Conservation (phyloP, 2,888 invertebrate species). For the Orchesella flavescens region DNA sequence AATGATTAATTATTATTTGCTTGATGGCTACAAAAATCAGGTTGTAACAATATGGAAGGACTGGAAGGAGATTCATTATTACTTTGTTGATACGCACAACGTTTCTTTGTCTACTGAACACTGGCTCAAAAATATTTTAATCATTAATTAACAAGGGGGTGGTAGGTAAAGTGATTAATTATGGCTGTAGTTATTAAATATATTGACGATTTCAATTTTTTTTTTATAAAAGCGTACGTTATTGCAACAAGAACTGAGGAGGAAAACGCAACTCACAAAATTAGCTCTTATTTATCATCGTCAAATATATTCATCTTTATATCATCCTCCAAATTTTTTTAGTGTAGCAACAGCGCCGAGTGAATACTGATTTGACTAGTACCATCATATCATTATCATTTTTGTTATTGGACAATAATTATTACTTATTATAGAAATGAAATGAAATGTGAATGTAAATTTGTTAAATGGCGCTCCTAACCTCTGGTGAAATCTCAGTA, state of each 20-base stretch:
- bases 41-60: conserved; percentile 27
- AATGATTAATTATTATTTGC: too few species aligned
- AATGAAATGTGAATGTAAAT: background rate
- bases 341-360: background rate
- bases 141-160: background rate
- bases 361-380: conserved; percentile 55
- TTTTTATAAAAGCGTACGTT: background rate
- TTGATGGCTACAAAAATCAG: too few species aligned
- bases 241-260: background rate
- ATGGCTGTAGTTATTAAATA: background rate
- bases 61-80: conserved; percentile 43
- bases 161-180: background rate
- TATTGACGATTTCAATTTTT: conserved; percentile 7
- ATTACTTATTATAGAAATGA: background rate
- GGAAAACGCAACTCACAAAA: background rate
- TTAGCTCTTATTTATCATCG: conserved; percentile 9
- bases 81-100: background rate
- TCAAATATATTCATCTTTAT: conserved; percentile 10
- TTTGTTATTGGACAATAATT: background rate
- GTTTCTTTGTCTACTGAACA: background rate
- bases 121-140: background rate
- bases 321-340: conserved; percentile 25
- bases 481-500: conserved; percentile 51
- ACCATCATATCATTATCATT: too few species aligned
- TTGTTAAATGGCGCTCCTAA: background rate